Evolutionary conservation across 2,888 invertebrate species (phyloP), one percentile per base, ranked within the genome.

Genomic region (Drosophila subsilvestris): DNA sequence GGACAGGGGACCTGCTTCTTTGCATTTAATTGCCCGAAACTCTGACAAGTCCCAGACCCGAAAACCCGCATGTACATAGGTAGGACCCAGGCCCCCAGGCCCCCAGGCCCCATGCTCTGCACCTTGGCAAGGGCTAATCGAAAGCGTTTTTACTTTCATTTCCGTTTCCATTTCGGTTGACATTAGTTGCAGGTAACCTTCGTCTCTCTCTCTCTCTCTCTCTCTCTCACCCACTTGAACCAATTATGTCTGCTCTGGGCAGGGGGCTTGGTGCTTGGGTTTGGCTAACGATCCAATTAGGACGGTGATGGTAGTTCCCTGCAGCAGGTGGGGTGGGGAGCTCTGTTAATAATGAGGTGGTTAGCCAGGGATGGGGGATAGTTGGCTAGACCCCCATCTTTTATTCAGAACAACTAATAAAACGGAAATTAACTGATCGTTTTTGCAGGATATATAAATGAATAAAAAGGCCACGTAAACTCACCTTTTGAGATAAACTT

Each of bases 21-120:
- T 77, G 80, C 78, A 75, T 69, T 88, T 86, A 83, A 88, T 86
- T 83, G 80, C 75, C 74, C 47, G 54, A 49, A 72, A 66, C 69
- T 37, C 37, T 37, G 37, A 37, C 37, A 37, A 37, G 37, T 6
- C 37, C 32, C 57, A 45, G 69, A 12, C 42, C 32, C 42, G 5
- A 25, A 25, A 25, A 25, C 25, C 25, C 37, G 48, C 66, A 27
- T 14, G n/a, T 14, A n/a, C 6, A 6, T 25, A 6, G 0, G 20
- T 20, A 20, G 20, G 20, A n/a, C n/a, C n/a, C n/a, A n/a, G n/a
- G n/a, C n/a, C n/a, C n/a, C 20, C 20, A 20, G 29, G 29, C 32
- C 32, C 32, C 18, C 42, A 20, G 20, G 7, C 10, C 10, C 9
- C 3, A 0, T 3, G 29, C 29, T 3, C 10, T 27, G 27, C 69